A percentile compares a stretch with the other conserved stretches of the same genome.
These are phyloP conservation scores for Spilosoma lubricipeda DNA, from an alignment of 2,888 invertebrate species.

Conservation along the genomic window DNA sequence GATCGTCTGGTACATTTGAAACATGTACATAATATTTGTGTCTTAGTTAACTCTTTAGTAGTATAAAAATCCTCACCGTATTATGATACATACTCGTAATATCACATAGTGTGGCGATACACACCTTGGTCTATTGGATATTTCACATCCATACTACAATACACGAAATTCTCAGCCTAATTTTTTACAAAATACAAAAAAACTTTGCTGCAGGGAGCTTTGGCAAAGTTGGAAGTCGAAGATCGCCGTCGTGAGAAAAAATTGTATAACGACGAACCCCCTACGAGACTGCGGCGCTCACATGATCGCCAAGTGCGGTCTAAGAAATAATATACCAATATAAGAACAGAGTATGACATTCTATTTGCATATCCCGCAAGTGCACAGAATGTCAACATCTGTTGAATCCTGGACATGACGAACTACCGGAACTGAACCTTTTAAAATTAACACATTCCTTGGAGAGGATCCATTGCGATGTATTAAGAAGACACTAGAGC, in stretches of 20 bases:
- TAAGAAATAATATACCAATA: conserved; percentile 57
- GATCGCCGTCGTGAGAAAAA: conserved; percentile 68
- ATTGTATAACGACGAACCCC: conserved; percentile 69
- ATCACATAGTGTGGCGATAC: no score
- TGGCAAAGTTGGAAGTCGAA: conserved; percentile 62
- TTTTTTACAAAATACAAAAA: neutral
- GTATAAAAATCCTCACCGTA: no score
- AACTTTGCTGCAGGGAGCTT: conserved; percentile 58
- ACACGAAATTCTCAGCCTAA: neutral
- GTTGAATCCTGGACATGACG: conserved; percentile 29
- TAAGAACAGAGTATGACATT: conserved; percentile 32
- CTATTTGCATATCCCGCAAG: conserved; percentile 23
- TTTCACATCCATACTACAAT: no score
- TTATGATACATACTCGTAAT: no score
- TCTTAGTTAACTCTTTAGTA: no score
- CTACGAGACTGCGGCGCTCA: conserved; percentile 71
- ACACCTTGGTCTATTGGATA: no score
- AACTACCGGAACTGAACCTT: conserved; percentile 20
- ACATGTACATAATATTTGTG: no score
- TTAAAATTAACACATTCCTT: conserved; percentile 30
- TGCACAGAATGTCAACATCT: conserved; percentile 42
- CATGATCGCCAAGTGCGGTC: conserved; percentile 57
- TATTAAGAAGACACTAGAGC: conserved; percentile 28
- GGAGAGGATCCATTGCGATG: conserved; percentile 28
- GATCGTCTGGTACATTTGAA: no score